phyloP scores from a whole-genome alignment of 1,140 invertebrate genomes.

The Drosophila fuyamai region DNA sequence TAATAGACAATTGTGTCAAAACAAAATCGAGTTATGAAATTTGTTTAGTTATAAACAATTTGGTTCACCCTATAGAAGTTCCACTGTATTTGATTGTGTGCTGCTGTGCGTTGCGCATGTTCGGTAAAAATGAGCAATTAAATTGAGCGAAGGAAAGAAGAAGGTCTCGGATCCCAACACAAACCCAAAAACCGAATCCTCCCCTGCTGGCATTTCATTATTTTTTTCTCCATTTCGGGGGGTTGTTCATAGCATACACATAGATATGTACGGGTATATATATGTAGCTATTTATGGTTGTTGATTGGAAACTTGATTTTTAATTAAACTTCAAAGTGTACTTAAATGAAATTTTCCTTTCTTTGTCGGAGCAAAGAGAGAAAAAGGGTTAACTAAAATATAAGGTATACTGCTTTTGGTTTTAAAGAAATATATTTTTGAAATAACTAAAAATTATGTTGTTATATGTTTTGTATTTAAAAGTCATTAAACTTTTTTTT shows the following conservation, averaged over 20 bases:
- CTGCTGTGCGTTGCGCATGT: constrained; percentile 72
- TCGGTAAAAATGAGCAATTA: constrained; percentile 68
- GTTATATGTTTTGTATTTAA: not conserved
- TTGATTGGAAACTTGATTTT: constrained; percentile 48
- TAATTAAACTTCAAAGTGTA: constrained; percentile 43
- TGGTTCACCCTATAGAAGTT: too few relatives aligned
- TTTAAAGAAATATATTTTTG: not conserved
- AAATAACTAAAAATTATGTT: not conserved
- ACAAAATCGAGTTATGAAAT: too few relatives aligned
- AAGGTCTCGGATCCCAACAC: constrained; percentile 17
- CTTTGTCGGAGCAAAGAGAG: not conserved
- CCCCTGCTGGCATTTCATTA: constrained; percentile 47
- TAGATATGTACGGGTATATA: not conserved
- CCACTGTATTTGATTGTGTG: constrained; percentile 30
- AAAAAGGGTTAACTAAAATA: not conserved
- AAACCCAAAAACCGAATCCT: constrained; percentile 37
- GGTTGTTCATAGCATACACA: constrained; percentile 21
- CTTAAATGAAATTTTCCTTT: not conserved
- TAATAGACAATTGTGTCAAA: too few relatives aligned
- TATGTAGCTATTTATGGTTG: constrained; percentile 11
- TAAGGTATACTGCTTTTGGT: not conserved
- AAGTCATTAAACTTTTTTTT: not conserved
- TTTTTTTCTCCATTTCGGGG: constrained; percentile 17
- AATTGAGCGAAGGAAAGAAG: constrained; percentile 35
- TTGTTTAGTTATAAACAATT: not conserved